Percentiles rank a stretch among this genome's conserved stretches.
Conservation (phyloP, 2,888 invertebrate genomes). For the Zootermopsis nevadensis region DNA sequence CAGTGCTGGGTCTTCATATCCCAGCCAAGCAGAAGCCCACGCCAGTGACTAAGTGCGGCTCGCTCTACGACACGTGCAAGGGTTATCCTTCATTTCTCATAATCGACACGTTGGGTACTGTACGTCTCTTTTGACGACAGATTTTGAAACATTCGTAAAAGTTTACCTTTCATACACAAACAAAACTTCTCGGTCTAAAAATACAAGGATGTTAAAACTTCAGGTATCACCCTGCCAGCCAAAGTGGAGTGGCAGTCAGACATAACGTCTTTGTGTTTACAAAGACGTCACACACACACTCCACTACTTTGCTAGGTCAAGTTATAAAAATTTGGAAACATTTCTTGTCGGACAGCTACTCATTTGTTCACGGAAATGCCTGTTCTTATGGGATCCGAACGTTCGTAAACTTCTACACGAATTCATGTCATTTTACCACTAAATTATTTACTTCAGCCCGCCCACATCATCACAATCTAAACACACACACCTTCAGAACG, state of each 20-base stretch:
- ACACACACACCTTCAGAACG: too few species aligned
- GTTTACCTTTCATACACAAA: background rate
- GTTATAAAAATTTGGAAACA: too few species aligned
- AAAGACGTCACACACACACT: too few species aligned
- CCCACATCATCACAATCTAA: too few species aligned
- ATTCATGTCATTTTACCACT: too few species aligned
- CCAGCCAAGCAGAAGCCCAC: background rate
- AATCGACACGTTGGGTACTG: background rate
- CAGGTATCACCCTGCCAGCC: background rate
- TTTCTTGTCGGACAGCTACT: too few species aligned
- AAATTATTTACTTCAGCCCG: too few species aligned
- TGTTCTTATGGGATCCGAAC: too few species aligned
- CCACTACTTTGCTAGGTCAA: too few species aligned
- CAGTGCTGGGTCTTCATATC: background rate
- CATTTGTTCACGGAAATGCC: too few species aligned
- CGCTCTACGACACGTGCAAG: slow-evolving; percentile 13
- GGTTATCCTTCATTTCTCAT: background rate
- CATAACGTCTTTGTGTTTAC: too few species aligned
- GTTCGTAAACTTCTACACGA: too few species aligned
- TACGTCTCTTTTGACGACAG: background rate
- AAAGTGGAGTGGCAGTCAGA: background rate
- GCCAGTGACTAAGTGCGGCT: background rate
- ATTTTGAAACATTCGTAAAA: background rate
- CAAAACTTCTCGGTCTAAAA: background rate
- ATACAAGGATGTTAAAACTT: background rate